Percentiles rank a stretch among this genome's conserved stretches.
phyloP scores from a whole-genome alignment of 2,113 vertebrate species.

The Perognathus longimembris region DNA sequence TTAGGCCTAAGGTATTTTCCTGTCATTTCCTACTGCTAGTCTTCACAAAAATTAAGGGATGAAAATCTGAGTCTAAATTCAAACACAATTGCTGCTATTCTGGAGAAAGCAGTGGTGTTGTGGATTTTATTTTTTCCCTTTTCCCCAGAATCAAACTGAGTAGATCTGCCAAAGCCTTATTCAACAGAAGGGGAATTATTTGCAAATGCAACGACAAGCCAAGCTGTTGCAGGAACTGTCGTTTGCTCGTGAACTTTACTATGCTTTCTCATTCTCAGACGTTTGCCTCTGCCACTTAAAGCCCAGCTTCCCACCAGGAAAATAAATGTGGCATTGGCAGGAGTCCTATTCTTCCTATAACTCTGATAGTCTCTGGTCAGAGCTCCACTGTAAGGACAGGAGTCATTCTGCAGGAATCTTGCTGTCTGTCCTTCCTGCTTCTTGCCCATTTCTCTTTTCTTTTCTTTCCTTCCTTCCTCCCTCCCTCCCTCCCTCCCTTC shows the following conservation, averaged over 20 bases:
- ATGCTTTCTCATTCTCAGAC: conserved; percentile 56
- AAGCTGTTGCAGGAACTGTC: conserved; percentile 53
- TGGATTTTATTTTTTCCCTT: conserved; percentile 64
- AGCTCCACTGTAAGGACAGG: not conserved
- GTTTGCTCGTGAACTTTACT: conserved; percentile 56
- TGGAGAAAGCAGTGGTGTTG: conserved; percentile 22
- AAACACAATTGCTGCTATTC: conserved; percentile 29
- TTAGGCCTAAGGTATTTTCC: conserved; percentile 40
- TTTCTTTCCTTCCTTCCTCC: not conserved
- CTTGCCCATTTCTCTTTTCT: not conserved
- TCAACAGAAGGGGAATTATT: conserved; percentile 57
- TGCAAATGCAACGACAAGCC: conserved; percentile 60
- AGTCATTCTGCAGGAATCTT: not conserved
- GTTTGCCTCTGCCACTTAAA: conserved; percentile 55
- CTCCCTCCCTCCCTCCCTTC: too few relatives aligned
- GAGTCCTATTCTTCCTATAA: conserved; percentile 9
- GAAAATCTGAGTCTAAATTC: conserved; percentile 32
- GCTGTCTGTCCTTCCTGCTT: not conserved
- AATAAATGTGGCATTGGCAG: conserved; percentile 50
- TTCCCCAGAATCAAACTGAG: conserved; percentile 51
- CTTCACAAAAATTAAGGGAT: conserved; percentile 52
- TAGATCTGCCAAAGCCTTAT: conserved; percentile 50
- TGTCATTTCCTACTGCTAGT: conserved; percentile 25
- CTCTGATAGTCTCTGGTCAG: not conserved
- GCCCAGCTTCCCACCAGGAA: conserved; percentile 54